Percentiles rank a stretch among this genome's conserved stretches.
Evolutionary conservation across 2,113 vertebrate genomes (phyloP).

Genomic region (Sinocyclocheilus anshuiensis): DNA sequence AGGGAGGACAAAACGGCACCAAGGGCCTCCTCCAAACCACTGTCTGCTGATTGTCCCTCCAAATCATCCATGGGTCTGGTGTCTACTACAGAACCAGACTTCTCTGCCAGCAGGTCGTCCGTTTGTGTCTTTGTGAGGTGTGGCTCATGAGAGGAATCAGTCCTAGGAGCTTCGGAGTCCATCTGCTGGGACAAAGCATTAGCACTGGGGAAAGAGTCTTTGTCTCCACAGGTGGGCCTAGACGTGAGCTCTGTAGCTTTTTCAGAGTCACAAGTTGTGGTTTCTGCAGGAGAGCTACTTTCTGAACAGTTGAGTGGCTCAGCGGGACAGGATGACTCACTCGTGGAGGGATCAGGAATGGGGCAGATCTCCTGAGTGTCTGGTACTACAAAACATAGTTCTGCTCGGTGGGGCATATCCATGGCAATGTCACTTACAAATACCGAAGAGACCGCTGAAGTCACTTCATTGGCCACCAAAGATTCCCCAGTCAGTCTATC

Average conservation of each 20-base stretch:
- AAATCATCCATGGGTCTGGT: neutral
- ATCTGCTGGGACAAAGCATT: slow-evolving; percentile 24
- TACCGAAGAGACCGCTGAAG: slow-evolving; percentile 51
- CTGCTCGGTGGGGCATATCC: slow-evolving; percentile 52
- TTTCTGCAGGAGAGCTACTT: neutral
- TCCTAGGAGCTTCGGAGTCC: slow-evolving; percentile 18
- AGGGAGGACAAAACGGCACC: slow-evolving; percentile 80
- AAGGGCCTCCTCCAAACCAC: slow-evolving; percentile 84
- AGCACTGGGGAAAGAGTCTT: slow-evolving; percentile 25
- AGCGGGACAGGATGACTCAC: neutral
- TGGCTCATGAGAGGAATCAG: slow-evolving; percentile 22
- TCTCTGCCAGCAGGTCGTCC: slow-evolving; percentile 61
- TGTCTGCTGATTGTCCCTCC: slow-evolving; percentile 64
- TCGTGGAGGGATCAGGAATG: neutral
- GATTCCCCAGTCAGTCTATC: slow-evolving; percentile 56
- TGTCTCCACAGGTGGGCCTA: neutral
- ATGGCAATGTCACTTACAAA: slow-evolving; percentile 63
- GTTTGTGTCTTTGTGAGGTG: slow-evolving; percentile 13
- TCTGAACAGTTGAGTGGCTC: slow-evolving; percentile 19
- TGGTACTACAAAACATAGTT: slow-evolving; percentile 33
- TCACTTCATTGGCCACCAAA: slow-evolving; percentile 59
- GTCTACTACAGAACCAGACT: slow-evolving; percentile 42
- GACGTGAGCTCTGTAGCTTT: slow-evolving; percentile 17
- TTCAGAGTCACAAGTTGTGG: slow-evolving; percentile 10
- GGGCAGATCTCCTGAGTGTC: slow-evolving; percentile 18